Percentiles rank a stretch among this genome's conserved stretches.
Conservation (phyloP, 1,140 invertebrate genomes). For the Patella vulgata region DNA sequence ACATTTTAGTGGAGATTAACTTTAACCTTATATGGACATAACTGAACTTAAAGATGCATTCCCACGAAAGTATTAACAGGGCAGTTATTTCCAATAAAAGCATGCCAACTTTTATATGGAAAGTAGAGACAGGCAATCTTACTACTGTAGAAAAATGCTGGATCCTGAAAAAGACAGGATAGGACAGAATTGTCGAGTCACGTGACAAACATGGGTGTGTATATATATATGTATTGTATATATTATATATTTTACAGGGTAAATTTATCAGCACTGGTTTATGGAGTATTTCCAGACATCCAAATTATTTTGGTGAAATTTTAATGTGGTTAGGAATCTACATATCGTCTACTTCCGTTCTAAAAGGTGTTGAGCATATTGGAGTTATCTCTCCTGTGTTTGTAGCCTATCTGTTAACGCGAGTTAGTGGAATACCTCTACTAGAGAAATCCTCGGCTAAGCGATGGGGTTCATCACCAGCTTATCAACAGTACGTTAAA, state of each 20-base stretch:
- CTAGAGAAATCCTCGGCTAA: slow-evolving; percentile 54
- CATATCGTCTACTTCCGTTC: slow-evolving; percentile 63
- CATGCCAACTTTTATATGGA: too few relatives aligned
- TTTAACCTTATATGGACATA: too few relatives aligned
- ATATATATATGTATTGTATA: too few relatives aligned
- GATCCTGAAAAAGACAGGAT: too few relatives aligned
- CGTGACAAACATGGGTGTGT: too few relatives aligned
- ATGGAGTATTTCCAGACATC: slow-evolving; percentile 89
- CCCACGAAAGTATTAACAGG: too few relatives aligned
- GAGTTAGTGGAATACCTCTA: slow-evolving; percentile 61
- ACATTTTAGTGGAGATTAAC: too few relatives aligned
- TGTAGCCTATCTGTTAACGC: slow-evolving; percentile 53
- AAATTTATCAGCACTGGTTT: slow-evolving; percentile 71
- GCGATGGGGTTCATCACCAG: slow-evolving; percentile 56
- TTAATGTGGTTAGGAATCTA: slow-evolving; percentile 94
- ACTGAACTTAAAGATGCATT: too few relatives aligned
- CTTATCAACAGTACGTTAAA: slow-evolving; percentile 54
- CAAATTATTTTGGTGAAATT: slow-evolving; percentile 96
- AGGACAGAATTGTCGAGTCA: too few relatives aligned
- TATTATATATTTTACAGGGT: slow-evolving; percentile 40
- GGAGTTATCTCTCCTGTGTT: slow-evolving; percentile 61
- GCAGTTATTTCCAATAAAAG: too few relatives aligned
- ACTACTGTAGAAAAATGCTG: too few relatives aligned
- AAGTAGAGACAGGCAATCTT: too few relatives aligned
- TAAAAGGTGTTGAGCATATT: slow-evolving; percentile 55